Percentiles rank a stretch among this genome's conserved stretches.
phyloP scores from a whole-genome alignment of 2,113 vertebrate species.

The Urocolius indicus region DNA sequence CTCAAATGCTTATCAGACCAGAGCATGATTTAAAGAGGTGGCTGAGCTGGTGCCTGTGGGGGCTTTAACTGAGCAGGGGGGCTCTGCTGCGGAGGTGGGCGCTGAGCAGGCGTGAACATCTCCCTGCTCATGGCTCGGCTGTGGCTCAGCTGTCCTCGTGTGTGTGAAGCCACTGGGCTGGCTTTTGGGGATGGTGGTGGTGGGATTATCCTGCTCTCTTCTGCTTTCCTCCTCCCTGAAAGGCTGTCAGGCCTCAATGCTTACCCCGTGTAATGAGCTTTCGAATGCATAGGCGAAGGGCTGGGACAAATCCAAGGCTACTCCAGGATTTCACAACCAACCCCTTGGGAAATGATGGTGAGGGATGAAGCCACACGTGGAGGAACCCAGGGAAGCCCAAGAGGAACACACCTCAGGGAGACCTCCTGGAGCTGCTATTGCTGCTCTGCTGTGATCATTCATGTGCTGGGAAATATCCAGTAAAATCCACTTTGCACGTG shows the following conservation, averaged over 20 bases:
- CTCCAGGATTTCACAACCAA: background rate
- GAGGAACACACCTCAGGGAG: background rate
- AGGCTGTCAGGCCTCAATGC: background rate
- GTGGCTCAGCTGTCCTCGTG: background rate
- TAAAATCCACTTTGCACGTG: background rate
- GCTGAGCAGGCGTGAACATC: background rate
- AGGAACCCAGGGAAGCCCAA: background rate
- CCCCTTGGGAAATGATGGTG: background rate
- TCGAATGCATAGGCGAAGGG: background rate
- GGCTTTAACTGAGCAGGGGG: background rate
- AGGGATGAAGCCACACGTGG: rapidly evolving
- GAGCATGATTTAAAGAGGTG: background rate
- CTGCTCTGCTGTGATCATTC: background rate
- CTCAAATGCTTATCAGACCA: slow-evolving; percentile 15
- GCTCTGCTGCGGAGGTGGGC: background rate
- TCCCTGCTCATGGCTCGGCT: rapidly evolving
- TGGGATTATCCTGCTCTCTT: background rate
- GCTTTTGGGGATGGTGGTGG: background rate
- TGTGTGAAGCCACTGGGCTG: background rate
- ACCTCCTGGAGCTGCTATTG: background rate
- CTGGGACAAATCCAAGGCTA: background rate
- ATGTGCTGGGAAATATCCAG: background rate
- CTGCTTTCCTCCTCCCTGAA: background rate
- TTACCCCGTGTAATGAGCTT: background rate
- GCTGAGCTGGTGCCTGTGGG: background rate